Evolutionary conservation across 2,888 invertebrate genomes (phyloP), one percentile per base, ranked within the genome.

Genomic region (Machimus atricapillus): DNA sequence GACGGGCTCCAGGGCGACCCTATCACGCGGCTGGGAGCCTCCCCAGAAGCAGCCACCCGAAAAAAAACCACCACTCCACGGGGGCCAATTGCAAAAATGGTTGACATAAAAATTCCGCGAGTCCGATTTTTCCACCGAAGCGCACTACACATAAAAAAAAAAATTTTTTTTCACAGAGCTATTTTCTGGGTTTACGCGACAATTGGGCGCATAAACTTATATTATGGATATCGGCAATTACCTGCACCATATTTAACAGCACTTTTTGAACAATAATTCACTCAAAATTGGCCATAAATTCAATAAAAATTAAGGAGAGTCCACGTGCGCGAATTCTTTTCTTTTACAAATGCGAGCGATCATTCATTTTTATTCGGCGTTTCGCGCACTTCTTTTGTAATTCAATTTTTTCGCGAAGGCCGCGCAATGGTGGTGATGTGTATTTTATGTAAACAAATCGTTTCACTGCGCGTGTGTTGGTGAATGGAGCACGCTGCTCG

Each of bases 331-430:
- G 87, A 87, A 87, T 88, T 87, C 86, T 87, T 88, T 88, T 79
- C 86, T 82, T 85, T 83, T 87, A 82, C 87, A 86, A 88, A 87
- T 87, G 86, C 87, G 77, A 86, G 85, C 82, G 87, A 87, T 87
- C 87, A 87, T 87, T 88, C 88, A 88, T 88, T 87, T 88, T 88
- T 88, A 85, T 88, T 88, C 87, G 88, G 88, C 87, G 85, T 88
- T 88, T 88, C 88, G 87, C 46, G 87, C 85, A 87, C 86, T 87
- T 87, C 88, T 87, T 87, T 88, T 88, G 87, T 86, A 82, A 87
- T 83, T 87, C 77, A 86, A 87, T 88, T 88, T 88, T 88, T 88
- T 87, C 88, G 87, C 88, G 87, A 79, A 82, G 23, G 87, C 87
- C 85, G 58, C 77, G 23, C 27, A 8, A 16, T 86, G 56, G 52